phyloP scores from a whole-genome alignment of 1,140 invertebrate genomes.

The Dufourea novaeangliae region DNA sequence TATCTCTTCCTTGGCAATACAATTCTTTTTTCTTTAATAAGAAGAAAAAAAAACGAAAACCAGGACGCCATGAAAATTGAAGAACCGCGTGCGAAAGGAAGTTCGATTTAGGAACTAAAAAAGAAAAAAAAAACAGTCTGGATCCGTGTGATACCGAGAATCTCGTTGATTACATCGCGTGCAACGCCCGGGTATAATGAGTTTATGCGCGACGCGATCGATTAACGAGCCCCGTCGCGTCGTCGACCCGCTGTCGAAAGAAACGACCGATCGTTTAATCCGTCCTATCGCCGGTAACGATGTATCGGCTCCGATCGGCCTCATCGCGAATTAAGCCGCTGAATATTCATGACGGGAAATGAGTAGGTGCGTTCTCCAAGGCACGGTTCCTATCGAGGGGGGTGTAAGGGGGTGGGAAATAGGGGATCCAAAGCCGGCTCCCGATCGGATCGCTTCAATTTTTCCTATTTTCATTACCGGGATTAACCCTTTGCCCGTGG shows the following conservation, averaged over 20 bases:
- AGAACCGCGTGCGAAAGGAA: background rate
- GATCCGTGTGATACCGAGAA: background rate
- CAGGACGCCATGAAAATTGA: too few species aligned
- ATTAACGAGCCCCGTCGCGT: conserved; percentile 31
- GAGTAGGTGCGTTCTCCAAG: conserved; percentile 9
- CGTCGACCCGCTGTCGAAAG: conserved; percentile 26
- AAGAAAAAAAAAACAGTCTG: background rate
- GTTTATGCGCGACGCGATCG: conserved; percentile 30
- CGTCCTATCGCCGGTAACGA: conserved; percentile 28
- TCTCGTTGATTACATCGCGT: conserved; percentile 12
- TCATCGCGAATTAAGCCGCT: conserved; percentile 46
- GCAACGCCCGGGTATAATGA: conserved; percentile 24
- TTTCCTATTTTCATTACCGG: conserved; percentile 10
- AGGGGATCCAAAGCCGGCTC: too few species aligned
- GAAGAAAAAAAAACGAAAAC: too few species aligned
- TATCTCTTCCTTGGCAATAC: too few species aligned
- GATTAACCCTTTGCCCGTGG: conserved; percentile 11
- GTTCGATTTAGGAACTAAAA: background rate
- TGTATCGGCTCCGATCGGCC: conserved; percentile 46
- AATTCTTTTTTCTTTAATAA: too few species aligned
- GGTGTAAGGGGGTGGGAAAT: too few species aligned
- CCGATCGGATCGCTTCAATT: conserved; percentile 14
- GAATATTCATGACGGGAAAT: conserved; percentile 50
- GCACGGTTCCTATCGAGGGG: too few species aligned
- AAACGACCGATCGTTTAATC: conserved; percentile 46